phyloP scores from a whole-genome alignment of 2,888 invertebrate species.

The Calliphora vomitoria region DNA sequence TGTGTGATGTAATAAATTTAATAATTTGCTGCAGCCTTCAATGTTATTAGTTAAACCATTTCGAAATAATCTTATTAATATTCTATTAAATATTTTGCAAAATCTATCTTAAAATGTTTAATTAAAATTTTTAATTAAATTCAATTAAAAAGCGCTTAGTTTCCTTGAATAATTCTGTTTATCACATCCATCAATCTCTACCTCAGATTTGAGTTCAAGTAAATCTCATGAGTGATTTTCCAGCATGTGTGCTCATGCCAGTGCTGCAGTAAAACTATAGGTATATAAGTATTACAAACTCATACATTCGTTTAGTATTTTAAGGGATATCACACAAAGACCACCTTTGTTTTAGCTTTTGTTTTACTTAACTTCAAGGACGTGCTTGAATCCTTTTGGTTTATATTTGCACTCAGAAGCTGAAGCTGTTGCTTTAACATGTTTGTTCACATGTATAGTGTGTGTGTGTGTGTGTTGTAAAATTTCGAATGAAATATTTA shows the following conservation, averaged over 20 bases:
- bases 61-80: no score
- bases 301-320: not conserved
- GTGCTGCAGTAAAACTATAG: not conserved
- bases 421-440: conserved; percentile 4
- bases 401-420: not conserved
- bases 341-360: not conserved
- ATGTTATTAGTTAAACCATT: no score
- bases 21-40: no score
- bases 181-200: conserved; percentile 15
- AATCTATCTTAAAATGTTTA: not conserved
- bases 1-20: no score
- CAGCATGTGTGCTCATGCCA: not conserved
- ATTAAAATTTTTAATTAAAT: not conserved
- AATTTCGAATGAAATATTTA: conserved; percentile 10
- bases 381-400: not conserved
- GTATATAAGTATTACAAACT: not conserved
- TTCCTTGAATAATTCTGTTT: not conserved
- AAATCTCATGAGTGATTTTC: conserved; percentile 31
- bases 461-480: not conserved
- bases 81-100: no score
- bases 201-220: not conserved
- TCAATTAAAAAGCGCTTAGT: not conserved
- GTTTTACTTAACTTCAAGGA: not conserved
- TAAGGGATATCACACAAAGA: not conserved
- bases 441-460: not conserved